Evolutionary conservation across 1,140 invertebrate species (phyloP), one percentile per base, ranked within the genome.

Genomic region (Microplitis mediator): DNA sequence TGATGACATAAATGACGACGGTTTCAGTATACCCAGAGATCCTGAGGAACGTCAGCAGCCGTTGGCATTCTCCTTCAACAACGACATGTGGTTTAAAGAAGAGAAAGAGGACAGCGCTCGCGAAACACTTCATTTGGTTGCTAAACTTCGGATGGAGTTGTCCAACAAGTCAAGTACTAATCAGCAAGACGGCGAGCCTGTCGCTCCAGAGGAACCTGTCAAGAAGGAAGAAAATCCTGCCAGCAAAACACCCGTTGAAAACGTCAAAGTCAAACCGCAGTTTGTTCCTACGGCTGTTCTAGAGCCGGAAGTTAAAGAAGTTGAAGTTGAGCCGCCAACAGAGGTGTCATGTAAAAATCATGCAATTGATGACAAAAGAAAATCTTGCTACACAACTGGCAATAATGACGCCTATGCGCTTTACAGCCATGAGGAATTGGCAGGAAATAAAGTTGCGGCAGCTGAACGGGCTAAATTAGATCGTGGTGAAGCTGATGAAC

Each of bases 81-180:
- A 88, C 56, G 88, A 89, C n/a, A 88, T 92, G 61, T 88, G 92
- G 71, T 91, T 93, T 74, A 92, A 93, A 79, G 92, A 94, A 78
- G 93, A 94, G n/a, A 94, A 94, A 82, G 93, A 92, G 74, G 91
- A 92, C 71, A 91, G 89, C 78, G 92, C 92, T 0, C 85, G 92
- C 54, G 94, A 94, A 85, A 95, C 94, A 0, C 82, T 93, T 34
- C 92, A 94, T 86, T 83, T 95, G 14, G 93, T 95, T 6, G 93
- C 94, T 75, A 93, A 94, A 82, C 83, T 95, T 13, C 85, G 93
- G 66, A 89, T 93, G 88, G 90, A 89, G 67, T 82, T 91, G 74
- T 90, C 90, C 11, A 91, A 91, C 74, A 92, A 92, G 80, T 90
- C 90, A 8, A 88, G 88, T 77, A 85, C 85, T 80, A 84, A 81